A percentile compares a stretch with the other conserved stretches of the same genome.
Conservation (phyloP, 2,797 vertebrate genomes). For the Scolopax rusticola region DNA sequence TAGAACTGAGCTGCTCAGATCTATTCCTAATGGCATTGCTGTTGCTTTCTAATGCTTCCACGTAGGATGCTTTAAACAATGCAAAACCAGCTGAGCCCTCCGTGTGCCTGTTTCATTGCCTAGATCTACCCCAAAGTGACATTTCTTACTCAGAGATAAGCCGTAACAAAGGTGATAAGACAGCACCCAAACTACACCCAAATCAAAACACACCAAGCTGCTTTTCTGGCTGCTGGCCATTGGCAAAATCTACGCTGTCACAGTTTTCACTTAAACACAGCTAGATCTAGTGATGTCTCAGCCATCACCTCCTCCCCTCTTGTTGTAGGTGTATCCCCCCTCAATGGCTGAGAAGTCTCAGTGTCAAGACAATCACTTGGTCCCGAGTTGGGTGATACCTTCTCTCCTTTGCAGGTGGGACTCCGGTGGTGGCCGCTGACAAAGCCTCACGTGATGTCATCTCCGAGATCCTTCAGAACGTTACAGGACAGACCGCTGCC, state of each 20-base stretch:
- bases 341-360: background rate
- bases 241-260: background rate
- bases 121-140: background rate
- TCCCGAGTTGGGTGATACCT: background rate
- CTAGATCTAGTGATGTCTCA: background rate
- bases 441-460: slow-evolving; percentile 55
- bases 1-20: background rate
- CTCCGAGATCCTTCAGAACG: slow-evolving; percentile 78
- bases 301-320: background rate
- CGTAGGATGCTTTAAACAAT: background rate
- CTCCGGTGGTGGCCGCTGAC: background rate
- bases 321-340: background rate
- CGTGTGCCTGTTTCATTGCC: background rate
- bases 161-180: background rate
- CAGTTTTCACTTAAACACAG: background rate
- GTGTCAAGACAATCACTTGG: background rate
- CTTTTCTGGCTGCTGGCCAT: background rate
- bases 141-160: background rate
- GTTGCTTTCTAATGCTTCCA: background rate
- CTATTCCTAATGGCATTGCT: background rate
- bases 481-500: background rate
- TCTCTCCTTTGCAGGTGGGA: slow-evolving; percentile 64
- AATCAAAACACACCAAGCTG: background rate
- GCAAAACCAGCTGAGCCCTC: background rate
- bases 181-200: background rate